Evolutionary conservation across 1,140 invertebrate genomes (phyloP), one percentile per base, ranked within the genome.

Genomic region (Diorhabda elongata): DNA sequence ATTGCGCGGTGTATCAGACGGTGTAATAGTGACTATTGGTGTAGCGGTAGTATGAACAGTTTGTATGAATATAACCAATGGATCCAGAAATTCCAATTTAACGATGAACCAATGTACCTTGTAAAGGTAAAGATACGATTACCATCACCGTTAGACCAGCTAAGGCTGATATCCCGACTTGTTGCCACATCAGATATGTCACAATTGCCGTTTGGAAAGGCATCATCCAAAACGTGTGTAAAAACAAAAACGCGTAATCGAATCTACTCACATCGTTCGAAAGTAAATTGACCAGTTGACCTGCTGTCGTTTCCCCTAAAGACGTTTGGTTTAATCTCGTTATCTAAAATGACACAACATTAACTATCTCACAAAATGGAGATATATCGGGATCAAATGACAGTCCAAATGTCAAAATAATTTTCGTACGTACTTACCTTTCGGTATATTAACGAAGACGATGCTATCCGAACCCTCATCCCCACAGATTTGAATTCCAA

Each of bases 201-300:
- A 83, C 79, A 26, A 85, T 77, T 4, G 84, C 76, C 3, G 84
- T 75, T 76, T 94, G 91, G 11, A 93, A 74, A 0, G 91, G 92
- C 56, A 90, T 87, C 45, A 90, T 83, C 89, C 88, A 90, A 3
- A 90, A 74, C 75, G 85, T 85, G 76, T 90, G 87, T 43, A 90
- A 76, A 73, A 84, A 87, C 71, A 87, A 81, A 45, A 87, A 84
- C 0, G 86, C 83, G 71, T 82, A 82, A 76, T 91, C 89, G 73
- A 91, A 91, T 44, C 89, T 81, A 11, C 86, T 88, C 8, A 90
- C 86, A 75, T 96, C 94, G 68, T 95, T 96, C 2, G 93, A 93
- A 60, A 96, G 79, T 1, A 96, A 83, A 80, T 96, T 97, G 0
- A 96, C 89, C 61, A 95, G 90, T 77, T 94, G 91, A 0, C 93